These are phyloP conservation scores for Erpornis zantholeuca DNA, from an alignment of 2,113 vertebrate genomes.

Conservation along the genomic window DNA sequence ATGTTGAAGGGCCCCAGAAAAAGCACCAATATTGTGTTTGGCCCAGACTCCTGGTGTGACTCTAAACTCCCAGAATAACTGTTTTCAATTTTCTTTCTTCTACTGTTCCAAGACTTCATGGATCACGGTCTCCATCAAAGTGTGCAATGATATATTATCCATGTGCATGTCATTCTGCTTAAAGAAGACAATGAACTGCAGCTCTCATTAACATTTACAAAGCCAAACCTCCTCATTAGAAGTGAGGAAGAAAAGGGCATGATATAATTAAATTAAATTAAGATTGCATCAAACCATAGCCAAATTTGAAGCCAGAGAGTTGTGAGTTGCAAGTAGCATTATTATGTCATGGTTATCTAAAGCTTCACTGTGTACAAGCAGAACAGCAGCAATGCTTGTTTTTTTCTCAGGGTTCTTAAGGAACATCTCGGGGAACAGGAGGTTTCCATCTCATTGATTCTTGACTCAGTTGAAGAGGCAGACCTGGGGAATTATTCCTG, in stretches of 20 bases:
- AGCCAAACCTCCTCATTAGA: conserved; percentile 65
- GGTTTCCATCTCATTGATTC: conserved; percentile 93
- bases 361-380: neutral
- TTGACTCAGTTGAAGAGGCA: conserved; percentile 91
- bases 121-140: conserved; percentile 39
- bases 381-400: neutral
- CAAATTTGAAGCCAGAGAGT: conserved; percentile 22
- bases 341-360: conserved; percentile 19
- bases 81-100: neutral
- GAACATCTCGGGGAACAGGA: conserved; percentile 97
- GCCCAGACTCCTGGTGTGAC: neutral
- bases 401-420: conserved; percentile 84
- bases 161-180: conserved; percentile 37
- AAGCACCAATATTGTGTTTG: neutral
- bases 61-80: neutral
- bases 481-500: conserved; percentile 98
- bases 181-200: conserved; percentile 65
- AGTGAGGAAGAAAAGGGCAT: conserved; percentile 55
- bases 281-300: conserved; percentile 49
- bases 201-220: conserved; percentile 66
- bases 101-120: neutral
- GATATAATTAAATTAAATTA: conserved; percentile 72
- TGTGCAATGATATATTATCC: conserved; percentile 13
- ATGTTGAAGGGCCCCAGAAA: neutral
- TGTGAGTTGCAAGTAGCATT: neutral